Evolutionary conservation across 2,797 vertebrate genomes (phyloP).

Genomic region (Sebastes umbrosus): DNA sequence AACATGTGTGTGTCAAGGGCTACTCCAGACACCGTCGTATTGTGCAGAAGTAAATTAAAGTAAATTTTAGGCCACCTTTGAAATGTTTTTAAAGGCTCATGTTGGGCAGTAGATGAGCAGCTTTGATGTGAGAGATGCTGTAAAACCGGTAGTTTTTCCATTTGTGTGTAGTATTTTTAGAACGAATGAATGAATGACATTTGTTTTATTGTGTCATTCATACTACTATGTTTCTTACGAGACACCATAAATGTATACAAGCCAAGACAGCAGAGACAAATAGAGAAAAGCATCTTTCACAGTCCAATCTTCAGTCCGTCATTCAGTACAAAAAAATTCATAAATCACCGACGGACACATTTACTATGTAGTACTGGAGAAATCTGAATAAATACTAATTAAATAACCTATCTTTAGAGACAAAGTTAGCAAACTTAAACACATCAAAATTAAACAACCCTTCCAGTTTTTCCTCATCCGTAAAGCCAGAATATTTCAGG

Average conservation of each 20-base stretch:
- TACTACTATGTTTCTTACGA: not conserved
- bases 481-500: not conserved
- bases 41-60: conserved; percentile 23
- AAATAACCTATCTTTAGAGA: not conserved
- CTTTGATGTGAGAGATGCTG: not conserved
- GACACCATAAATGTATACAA: not conserved
- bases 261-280: not conserved
- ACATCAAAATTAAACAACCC: not conserved
- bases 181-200: not conserved
- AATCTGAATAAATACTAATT: not conserved
- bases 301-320: not conserved
- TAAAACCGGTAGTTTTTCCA: not conserved
- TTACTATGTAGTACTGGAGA: not conserved
- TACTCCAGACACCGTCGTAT: not conserved
- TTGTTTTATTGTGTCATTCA: not conserved
- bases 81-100: conserved; percentile 8
- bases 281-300: no score
- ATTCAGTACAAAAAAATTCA: not conserved
- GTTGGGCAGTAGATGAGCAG: not conserved
- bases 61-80: not conserved
- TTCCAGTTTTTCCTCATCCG: not conserved
- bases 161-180: not conserved
- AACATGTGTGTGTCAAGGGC: conserved; percentile 44
- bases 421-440: not conserved
- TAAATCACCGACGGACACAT: not conserved